These are phyloP conservation scores for Australoheros scitulus DNA, from an alignment of 2,113 vertebrate species.

Conservation along the genomic window DNA sequence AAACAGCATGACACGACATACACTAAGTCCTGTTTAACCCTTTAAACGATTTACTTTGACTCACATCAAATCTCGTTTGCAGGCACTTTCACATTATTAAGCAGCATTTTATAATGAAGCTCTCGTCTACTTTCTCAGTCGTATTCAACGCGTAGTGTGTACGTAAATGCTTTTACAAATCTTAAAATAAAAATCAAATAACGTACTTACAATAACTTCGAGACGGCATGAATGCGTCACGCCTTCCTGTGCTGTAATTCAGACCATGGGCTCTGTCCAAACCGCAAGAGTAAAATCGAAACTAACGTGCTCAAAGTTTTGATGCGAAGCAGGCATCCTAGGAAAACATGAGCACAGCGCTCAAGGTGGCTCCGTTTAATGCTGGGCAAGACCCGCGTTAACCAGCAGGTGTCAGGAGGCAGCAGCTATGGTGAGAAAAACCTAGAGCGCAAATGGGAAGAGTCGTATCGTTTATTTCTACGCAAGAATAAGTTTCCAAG, in stretches of 20 bases:
- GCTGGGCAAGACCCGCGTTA: not conserved
- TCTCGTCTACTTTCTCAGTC: not conserved
- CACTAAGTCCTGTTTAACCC: not conserved
- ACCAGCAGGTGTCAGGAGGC: conserved; percentile 35
- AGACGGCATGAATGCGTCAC: not conserved
- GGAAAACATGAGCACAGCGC: not conserved
- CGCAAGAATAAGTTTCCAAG: too few species aligned
- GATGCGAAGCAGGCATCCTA: not conserved
- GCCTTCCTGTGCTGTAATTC: not conserved
- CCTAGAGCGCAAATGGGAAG: not conserved
- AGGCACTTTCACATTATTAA: not conserved
- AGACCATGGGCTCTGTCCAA: not conserved
- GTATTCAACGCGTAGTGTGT: not conserved
- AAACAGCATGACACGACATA: not conserved
- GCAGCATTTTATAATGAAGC: not conserved
- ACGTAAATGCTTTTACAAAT: not conserved
- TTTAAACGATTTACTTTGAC: not conserved
- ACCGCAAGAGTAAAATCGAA: not conserved
- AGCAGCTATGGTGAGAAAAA: not conserved
- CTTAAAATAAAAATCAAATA: not conserved
- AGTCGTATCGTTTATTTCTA: too few species aligned
- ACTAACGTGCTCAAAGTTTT: not conserved
- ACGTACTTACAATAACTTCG: not conserved
- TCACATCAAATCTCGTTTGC: not conserved
- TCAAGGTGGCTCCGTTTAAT: not conserved